A percentile compares a stretch with the other conserved stretches of the same genome.
Conservation (phyloP, 2,113 vertebrate genomes). For the Albula glossodonta region DNA sequence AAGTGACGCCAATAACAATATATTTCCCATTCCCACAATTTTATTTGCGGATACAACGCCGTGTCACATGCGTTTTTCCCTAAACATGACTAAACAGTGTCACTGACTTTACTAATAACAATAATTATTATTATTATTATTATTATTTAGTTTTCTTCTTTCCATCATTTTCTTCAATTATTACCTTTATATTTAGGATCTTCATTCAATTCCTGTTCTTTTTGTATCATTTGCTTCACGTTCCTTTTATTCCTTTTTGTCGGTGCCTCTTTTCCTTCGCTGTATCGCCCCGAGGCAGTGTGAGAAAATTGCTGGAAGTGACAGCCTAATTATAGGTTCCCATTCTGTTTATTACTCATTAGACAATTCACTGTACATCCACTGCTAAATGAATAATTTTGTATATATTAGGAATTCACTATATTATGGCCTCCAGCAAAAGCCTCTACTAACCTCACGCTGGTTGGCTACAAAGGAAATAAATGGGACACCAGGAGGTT, state of each 20-base stretch:
- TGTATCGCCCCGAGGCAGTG: conserved; percentile 60
- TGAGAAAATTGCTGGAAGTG: conserved; percentile 73
- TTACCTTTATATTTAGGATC: conserved; percentile 38
- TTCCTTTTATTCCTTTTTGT: conserved; percentile 17
- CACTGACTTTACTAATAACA: neutral
- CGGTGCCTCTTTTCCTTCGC: conserved; percentile 39
- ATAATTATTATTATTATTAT: neutral
- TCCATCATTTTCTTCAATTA: conserved; percentile 20
- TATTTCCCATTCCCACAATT: neutral
- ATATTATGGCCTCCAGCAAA: conserved; percentile 76
- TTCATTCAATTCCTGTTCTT: conserved; percentile 39
- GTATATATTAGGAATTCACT: conserved; percentile 77
- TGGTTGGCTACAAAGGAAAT: conserved; percentile 72
- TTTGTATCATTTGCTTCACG: conserved; percentile 40
- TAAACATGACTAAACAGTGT: neutral
- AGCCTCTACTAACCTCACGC: conserved; percentile 69
- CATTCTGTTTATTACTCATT: conserved; percentile 77
- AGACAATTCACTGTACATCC: conserved; percentile 77
- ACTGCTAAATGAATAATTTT: conserved; percentile 82
- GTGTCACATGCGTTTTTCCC: neutral
- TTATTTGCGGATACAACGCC: neutral
- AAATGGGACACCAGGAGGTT: conserved; percentile 74
- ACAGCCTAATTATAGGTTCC: conserved; percentile 78
- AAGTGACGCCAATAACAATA: neutral
- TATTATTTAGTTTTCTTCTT: conserved; percentile 6